phyloP scores from a whole-genome alignment of 2,797 vertebrate genomes.

The Hephaestus fuliginosus region DNA sequence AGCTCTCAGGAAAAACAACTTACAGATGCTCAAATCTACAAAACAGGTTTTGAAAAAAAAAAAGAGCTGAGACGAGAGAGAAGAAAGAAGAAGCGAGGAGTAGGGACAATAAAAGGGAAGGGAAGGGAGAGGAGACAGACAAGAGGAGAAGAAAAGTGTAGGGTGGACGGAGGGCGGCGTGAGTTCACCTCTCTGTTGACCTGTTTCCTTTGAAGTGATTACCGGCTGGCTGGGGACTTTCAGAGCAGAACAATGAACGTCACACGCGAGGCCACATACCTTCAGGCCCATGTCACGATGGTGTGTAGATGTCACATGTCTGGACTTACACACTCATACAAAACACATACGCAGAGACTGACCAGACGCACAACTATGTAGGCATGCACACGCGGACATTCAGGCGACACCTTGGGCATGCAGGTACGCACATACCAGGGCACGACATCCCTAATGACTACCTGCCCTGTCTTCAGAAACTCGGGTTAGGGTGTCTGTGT shows the following conservation, averaged over 20 bases:
- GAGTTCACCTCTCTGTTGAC: conserved; percentile 79
- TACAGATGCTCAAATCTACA: conserved; percentile 26
- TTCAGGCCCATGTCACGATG: conserved; percentile 72
- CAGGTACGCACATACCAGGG: conserved; percentile 62
- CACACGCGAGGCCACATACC: conserved; percentile 79
- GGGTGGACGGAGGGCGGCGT: conserved; percentile 68
- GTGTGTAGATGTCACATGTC: conserved; percentile 49
- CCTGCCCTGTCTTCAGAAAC: conserved; percentile 61
- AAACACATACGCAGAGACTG: conserved; percentile 31
- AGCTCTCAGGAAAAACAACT: conserved; percentile 22
- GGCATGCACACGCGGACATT: conserved; percentile 30
- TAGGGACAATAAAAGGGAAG: conserved; percentile 55
- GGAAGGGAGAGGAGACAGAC: conserved; percentile 49
- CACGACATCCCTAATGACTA: conserved; percentile 65
- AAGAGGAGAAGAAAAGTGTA: conserved; percentile 68
- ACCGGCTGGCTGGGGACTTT: conserved; percentile 71
- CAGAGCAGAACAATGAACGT: conserved; percentile 77
- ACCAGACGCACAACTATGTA: conserved; percentile 45
- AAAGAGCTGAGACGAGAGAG: conserved; percentile 28
- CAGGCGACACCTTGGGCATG: conserved; percentile 39
- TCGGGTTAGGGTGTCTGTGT: conserved; percentile 58
- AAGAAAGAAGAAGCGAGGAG: conserved; percentile 35
- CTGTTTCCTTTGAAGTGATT: conserved; percentile 84
- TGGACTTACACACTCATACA: conserved; percentile 54
- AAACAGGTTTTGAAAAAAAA: conserved; percentile 19